Evolutionary conservation across 2,113 vertebrate genomes (phyloP), one percentile per base, ranked within the genome.

Genomic region (Paramormyrops kingsleyae): DNA sequence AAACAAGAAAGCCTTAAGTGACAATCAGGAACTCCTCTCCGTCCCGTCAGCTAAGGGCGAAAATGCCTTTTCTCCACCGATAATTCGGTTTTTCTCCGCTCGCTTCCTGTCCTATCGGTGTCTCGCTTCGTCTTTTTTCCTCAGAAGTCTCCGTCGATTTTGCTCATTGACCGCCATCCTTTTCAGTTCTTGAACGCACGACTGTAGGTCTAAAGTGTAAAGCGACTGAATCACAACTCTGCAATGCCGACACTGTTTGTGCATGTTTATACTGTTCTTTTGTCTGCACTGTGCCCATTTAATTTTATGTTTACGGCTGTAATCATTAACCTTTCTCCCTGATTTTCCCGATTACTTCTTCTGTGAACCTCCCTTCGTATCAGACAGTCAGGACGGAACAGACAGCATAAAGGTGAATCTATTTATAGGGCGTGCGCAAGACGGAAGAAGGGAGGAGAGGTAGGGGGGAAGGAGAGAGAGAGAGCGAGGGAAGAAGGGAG

Each of bases 361-460:
- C 31, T 53, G 46, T 17, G 27, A n/a, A 27, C 70, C 70, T 62
- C 86, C 47, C 50, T 42, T 19, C 50, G 70, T 89, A 83, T 89
- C 88, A 89, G 44, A 87, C 87, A 31, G 87, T 47, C 24, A 24
- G 53, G 24, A 50, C 24, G 88, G 87, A 85, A 74, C 80, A 88
- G 46, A 86, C 27, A 70, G 87, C 39, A 89, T 50, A 87, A 85
- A 84, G 80, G 88, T 87, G 83, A 87, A 88, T 35, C 44, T 80
- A 85, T 74, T 66, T 49, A 85, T 62, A 84, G 53, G 70, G 27
- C 39, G 80, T 50, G 87, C 70, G 80, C 53, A 83, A 88, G 87
- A 86, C 70, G 39, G 31, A 86, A 42, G 39, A n/a, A 31, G 49
- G 53, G 83, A 59, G 49, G 19, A 15, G 24, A 88, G 70, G 50